Percentiles rank a stretch among this genome's conserved stretches.
Evolutionary conservation across 2,797 vertebrate species (phyloP).

Genomic region (Crypturellus tataupa): DNA sequence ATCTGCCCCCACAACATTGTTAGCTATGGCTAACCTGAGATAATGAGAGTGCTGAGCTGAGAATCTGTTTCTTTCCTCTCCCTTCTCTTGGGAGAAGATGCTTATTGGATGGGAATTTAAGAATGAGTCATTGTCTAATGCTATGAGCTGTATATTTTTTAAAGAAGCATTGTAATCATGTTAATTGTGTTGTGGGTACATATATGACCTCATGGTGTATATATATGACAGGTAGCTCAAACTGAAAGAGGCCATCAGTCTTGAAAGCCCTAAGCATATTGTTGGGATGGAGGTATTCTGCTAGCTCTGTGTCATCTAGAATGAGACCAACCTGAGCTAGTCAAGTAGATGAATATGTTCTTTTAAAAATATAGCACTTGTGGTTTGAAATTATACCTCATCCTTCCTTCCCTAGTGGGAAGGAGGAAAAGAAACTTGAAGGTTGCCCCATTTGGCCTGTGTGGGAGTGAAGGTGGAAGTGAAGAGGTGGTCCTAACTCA

Average conservation of each 20-base stretch:
- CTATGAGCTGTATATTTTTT: slow-evolving; percentile 37
- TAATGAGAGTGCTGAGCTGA: slow-evolving; percentile 58
- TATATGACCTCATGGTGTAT: not conserved
- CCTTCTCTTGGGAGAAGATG: slow-evolving; percentile 52
- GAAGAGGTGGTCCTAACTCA: slow-evolving; percentile 43
- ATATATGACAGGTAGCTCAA: slow-evolving; percentile 37
- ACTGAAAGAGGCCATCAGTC: not conserved
- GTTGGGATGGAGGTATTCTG: not conserved
- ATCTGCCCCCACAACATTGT: not conserved
- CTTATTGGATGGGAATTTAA: slow-evolving; percentile 53
- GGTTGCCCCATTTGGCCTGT: slow-evolving; percentile 37
- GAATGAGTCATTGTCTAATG: slow-evolving; percentile 61
- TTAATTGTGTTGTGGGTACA: slow-evolving; percentile 43
- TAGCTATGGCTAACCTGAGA: slow-evolving; percentile 45
- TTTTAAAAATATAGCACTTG: not conserved
- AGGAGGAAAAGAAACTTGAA: slow-evolving; percentile 42
- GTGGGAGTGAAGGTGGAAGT: slow-evolving; percentile 55
- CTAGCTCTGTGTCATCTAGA: slow-evolving; percentile 33
- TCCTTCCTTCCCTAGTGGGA: slow-evolving; percentile 4
- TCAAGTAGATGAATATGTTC: slow-evolving; percentile 10
- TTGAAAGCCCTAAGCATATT: slow-evolving; percentile 30
- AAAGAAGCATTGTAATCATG: slow-evolving; percentile 24
- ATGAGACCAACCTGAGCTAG: slow-evolving; percentile 23
- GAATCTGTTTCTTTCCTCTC: slow-evolving; percentile 60
- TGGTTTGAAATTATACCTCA: slow-evolving; percentile 20